Conservation (phyloP, 2,888 invertebrate genomes). For the Apamea epomidion region DNA sequence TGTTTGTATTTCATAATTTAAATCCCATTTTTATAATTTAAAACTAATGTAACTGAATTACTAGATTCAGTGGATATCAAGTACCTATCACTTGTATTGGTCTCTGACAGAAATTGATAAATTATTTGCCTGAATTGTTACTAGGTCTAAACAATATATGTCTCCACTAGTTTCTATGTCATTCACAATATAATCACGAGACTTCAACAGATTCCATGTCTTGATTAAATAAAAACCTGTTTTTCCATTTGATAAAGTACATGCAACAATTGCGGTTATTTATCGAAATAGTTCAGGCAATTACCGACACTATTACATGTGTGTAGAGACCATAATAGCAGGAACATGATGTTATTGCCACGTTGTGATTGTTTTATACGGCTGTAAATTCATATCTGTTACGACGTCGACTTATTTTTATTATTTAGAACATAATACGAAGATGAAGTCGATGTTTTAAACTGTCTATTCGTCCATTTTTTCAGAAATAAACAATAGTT, state of each 20-base stretch:
- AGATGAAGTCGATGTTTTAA: slow-evolving; percentile 37
- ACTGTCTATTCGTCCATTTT: slow-evolving; percentile 38
- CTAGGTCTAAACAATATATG: neutral
- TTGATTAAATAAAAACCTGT: slow-evolving; percentile 54
- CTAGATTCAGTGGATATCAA: neutral
- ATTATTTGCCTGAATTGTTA: neutral
- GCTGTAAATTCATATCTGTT: slow-evolving; percentile 50
- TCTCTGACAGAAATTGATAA: neutral
- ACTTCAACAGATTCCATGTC: slow-evolving; percentile 23
- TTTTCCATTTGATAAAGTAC: slow-evolving; percentile 42
- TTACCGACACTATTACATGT: slow-evolving; percentile 29
- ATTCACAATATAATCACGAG: slow-evolving; percentile 35
- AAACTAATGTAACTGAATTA: neutral
- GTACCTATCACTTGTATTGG: neutral
- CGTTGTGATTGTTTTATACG: slow-evolving; percentile 46
- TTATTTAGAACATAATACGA: slow-evolving; percentile 59
- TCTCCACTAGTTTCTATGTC: slow-evolving; percentile 3
- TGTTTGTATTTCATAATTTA: neutral
- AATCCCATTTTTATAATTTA: neutral
- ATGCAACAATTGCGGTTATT: slow-evolving; percentile 38
- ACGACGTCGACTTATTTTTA: slow-evolving; percentile 49
- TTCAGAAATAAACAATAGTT: slow-evolving; percentile 58
- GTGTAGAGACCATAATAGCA: slow-evolving; percentile 35
- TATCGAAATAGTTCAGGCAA: slow-evolving; percentile 42
- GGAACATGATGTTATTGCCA: slow-evolving; percentile 23